Evolutionary conservation across 2,888 invertebrate species (phyloP), one percentile per base, ranked within the genome.

Genomic region (Parnassius smintheus): DNA sequence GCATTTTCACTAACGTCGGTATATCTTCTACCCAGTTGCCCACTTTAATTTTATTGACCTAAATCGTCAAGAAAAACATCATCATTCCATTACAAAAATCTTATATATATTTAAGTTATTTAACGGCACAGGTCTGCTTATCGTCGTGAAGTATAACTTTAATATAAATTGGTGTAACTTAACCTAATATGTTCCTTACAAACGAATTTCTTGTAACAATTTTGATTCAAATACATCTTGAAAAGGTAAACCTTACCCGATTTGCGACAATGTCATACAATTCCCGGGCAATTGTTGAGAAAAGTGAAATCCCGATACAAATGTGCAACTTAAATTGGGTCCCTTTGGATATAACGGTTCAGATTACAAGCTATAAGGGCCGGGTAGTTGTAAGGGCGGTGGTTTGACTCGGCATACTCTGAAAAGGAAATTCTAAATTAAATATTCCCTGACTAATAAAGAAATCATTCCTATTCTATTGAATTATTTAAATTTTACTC

Each of bases 251-350:
- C 71, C 72, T 73, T 73, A 77, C 71, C 74, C 25, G 75, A 72
- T 72, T 75, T 75, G 75, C 67, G 79, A 72, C 78, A 80, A 83
- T 75, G 68, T 72, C 71, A 72, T 74, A 80, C 82, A 81, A 82
- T 85, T 82, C 78, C 75, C 81, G 71, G 25, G 75, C 81, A 76
- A 84, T 81, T 80, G 80, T 77, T 67, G 71, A 69, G 67, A 69
- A 68, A 70, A 63, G 68, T 64, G 66, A 65, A 65, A 64, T 69
- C 68, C 70, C 74, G 73, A 75, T 80, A 77, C 78, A 75, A 80
- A 79, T 75, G 77, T 72, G 71, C 67, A 74, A 74, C 76, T 78
- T 75, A 77, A 82, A 83, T 83, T 81, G 77, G 75, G 75, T 72
- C 72, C 70, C 67, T 70, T 70, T 72, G 73, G 68, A 70, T 72